A percentile compares a stretch with the other conserved stretches of the same genome.
phyloP scores from a whole-genome alignment of 2,113 vertebrate genomes.

The Odontesthes bonariensis region DNA sequence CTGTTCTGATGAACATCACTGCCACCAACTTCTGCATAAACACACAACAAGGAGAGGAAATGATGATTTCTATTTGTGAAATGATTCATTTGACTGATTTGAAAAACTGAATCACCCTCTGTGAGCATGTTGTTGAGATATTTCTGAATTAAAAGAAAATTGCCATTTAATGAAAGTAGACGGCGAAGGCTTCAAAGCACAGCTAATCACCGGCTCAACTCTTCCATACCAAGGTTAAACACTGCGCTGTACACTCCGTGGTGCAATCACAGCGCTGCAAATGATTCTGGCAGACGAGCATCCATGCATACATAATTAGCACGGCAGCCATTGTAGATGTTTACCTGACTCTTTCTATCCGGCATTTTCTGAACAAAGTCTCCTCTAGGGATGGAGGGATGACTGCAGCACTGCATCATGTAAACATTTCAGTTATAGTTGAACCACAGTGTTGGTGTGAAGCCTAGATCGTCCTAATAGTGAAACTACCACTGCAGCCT shows the following conservation, averaged over 20 bases:
- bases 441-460: background rate
- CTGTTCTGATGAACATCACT: too few relatives aligned
- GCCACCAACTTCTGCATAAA: too few relatives aligned
- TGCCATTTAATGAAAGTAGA: background rate
- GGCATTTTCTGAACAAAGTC: conserved; percentile 20
- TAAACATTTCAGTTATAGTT: conserved; percentile 15
- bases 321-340: conserved; percentile 41
- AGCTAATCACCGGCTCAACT: background rate
- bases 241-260: background rate
- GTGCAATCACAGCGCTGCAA: conserved; percentile 53
- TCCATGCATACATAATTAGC: conserved; percentile 54
- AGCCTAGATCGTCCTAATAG: background rate
- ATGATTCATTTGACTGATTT: background rate
- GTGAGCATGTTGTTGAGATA: background rate
- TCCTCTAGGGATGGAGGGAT: conserved; percentile 2
- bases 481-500: conserved; percentile 12
- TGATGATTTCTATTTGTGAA: conserved; percentile 30
- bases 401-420: conserved; percentile 10
- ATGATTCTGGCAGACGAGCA: conserved; percentile 32
- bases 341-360: conserved; percentile 47
- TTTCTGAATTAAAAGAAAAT: conserved; percentile 11
- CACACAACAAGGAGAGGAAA: background rate
- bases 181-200: background rate
- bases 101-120: conserved; percentile 35
- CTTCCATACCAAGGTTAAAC: background rate